Evolutionary conservation across 2,888 invertebrate genomes (phyloP).

Genomic region (Abscondita cerata): DNA sequence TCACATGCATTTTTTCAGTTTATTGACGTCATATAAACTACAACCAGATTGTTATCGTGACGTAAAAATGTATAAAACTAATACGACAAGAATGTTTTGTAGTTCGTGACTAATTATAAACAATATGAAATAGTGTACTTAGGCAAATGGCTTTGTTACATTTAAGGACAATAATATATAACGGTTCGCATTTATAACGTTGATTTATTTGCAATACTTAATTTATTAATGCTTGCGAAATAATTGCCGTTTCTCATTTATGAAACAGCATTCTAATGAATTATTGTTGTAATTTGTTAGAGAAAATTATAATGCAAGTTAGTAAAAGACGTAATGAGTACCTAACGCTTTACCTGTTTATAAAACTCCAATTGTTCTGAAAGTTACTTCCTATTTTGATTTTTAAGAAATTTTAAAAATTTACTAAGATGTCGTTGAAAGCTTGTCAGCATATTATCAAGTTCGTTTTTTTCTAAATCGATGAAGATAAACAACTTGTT

Average conservation of each 20-base stretch:
- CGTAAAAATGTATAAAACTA: constrained; percentile 7
- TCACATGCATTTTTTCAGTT: constrained; percentile 14
- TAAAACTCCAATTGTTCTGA: too few species aligned
- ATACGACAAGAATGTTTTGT: constrained; percentile 9
- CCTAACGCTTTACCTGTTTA: too few species aligned
- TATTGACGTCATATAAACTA: constrained; percentile 11
- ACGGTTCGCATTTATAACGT: constrained; percentile 4
- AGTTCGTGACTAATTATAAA: constrained; percentile 21
- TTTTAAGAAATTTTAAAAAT: too few species aligned
- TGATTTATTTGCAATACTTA: constrained; percentile 1
- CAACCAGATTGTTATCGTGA: constrained; percentile 5
- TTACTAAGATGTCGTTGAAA: too few species aligned
- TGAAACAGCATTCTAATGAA: too few species aligned
- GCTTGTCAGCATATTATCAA: too few species aligned
- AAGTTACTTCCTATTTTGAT: too few species aligned
- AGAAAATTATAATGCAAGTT: too few species aligned
- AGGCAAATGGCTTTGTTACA: background rate
- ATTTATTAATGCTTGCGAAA: background rate
- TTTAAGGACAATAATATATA: background rate
- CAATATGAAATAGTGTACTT: constrained; percentile 11
- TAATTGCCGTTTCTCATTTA: too few species aligned
- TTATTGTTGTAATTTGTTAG: background rate
- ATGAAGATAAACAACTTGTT: too few species aligned
- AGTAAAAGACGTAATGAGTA: too few species aligned
- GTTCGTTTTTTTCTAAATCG: too few species aligned